phyloP scores from a whole-genome alignment of 2,888 invertebrate genomes.

The Ctena decussata region DNA sequence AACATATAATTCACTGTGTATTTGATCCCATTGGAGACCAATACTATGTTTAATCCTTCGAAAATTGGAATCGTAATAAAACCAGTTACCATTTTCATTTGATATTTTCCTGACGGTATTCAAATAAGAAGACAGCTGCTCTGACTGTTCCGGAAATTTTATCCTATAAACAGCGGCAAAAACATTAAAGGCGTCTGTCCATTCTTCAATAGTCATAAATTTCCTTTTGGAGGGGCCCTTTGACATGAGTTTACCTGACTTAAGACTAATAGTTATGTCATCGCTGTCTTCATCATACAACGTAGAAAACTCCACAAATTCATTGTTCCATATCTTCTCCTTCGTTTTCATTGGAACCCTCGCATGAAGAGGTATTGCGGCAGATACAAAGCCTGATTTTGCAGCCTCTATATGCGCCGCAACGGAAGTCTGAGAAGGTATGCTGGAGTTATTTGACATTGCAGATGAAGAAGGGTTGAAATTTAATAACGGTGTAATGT shows the following conservation, averaged over 20 bases:
- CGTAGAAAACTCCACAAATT: neutral
- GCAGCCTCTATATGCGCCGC: neutral
- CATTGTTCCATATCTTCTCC: constrained; percentile 9
- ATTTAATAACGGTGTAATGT: neutral
- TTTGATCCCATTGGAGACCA: neutral
- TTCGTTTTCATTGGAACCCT: neutral
- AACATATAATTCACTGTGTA: neutral
- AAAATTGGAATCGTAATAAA: neutral
- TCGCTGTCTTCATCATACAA: neutral
- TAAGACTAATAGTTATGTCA: neutral
- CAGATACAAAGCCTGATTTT: neutral
- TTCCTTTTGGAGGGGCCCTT: neutral
- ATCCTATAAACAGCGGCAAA: neutral
- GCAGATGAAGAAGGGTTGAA: neutral
- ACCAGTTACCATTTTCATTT: neutral
- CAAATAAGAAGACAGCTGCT: neutral
- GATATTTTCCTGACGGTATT: neutral
- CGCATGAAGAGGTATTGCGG: neutral
- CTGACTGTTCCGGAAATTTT: neutral
- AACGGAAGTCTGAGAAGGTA: neutral
- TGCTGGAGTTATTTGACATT: neutral
- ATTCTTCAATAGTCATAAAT: neutral
- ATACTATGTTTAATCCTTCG: neutral
- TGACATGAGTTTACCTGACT: neutral
- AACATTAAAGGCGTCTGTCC: constrained; percentile 1